Percentiles rank a stretch among this genome's conserved stretches.
phyloP scores from a whole-genome alignment of 1,140 invertebrate species.

The Scaptomyza hsui region DNA sequence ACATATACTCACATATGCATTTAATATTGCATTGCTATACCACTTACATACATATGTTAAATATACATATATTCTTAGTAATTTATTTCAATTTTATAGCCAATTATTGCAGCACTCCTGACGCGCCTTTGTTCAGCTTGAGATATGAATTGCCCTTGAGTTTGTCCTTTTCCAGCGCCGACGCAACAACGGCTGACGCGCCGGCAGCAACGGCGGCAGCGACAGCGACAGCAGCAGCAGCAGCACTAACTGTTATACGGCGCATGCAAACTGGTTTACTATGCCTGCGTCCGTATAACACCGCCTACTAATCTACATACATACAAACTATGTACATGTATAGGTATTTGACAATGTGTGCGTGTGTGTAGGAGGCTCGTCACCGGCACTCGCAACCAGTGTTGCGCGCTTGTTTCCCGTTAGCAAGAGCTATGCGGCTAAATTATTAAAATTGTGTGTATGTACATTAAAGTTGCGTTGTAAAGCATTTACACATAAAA shows the following conservation, averaged over 20 bases:
- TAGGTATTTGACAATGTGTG: neutral
- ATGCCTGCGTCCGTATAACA: conserved; percentile 35
- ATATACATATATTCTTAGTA: neutral
- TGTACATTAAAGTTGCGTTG: neutral
- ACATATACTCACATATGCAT: neutral
- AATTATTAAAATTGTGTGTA: neutral
- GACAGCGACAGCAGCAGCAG: conserved; percentile 9
- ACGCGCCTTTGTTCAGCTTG: conserved; percentile 34
- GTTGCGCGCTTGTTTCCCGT: conserved; percentile 1
- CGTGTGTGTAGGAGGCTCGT: conserved; percentile 63
- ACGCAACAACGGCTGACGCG: conserved; percentile 29
- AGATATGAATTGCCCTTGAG: conserved; percentile 68
- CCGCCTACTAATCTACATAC: conserved; percentile 12
- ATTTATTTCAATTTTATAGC: conserved; percentile 10
- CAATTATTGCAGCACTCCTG: conserved; percentile 22
- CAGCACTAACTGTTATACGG: conserved; percentile 54
- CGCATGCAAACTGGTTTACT: conserved; percentile 66
- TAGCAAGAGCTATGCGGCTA: neutral
- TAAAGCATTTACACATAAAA: neutral
- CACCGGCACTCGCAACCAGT: conserved; percentile 33
- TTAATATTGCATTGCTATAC: neutral
- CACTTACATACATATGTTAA: neutral
- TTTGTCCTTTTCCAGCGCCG: conserved; percentile 71
- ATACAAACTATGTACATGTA: neutral
- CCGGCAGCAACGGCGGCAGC: conserved; percentile 21